Conservation (phyloP, 2,113 vertebrate species). For the Notothenia coriiceps region DNA sequence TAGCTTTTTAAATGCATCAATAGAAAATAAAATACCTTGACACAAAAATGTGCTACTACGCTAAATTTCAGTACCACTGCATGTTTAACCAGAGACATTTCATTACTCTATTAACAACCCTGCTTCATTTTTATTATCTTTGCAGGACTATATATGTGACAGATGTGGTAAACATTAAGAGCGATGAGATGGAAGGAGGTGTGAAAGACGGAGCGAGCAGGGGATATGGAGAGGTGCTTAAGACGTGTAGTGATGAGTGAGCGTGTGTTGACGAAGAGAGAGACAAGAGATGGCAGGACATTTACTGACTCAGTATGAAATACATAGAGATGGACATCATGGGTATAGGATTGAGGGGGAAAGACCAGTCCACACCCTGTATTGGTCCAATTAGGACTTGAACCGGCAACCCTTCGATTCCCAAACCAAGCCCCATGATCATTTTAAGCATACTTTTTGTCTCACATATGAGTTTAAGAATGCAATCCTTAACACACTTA, state of each 20-base stretch:
- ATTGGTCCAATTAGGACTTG: no score
- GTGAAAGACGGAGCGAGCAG: constrained; percentile 18
- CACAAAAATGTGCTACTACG: constrained; percentile 13
- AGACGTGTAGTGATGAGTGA: constrained; percentile 46
- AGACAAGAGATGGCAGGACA: constrained; percentile 16
- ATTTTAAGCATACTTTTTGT: no score
- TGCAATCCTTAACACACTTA: no score
- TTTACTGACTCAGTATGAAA: not conserved
- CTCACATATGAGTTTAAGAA: no score
- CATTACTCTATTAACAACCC: not conserved
- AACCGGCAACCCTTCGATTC: no score
- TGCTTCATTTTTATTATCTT: not conserved
- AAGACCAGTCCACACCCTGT: no score
- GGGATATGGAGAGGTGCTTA: constrained; percentile 45
- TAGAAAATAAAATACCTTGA: constrained; percentile 27
- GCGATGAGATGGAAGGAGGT: constrained; percentile 3
- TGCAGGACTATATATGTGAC: not conserved
- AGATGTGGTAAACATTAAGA: not conserved
- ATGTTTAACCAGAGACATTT: not conserved
- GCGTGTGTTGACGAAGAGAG: constrained; percentile 8
- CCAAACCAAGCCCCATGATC: no score
- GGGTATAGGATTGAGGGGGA: not conserved
- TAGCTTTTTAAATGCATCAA: constrained; percentile 20
- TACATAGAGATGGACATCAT: constrained; percentile 12
- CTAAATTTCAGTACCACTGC: constrained; percentile 17